Percentiles rank a stretch among this genome's conserved stretches.
Conservation (phyloP, 2,113 vertebrate species). For the Bagarius yarrelli region DNA sequence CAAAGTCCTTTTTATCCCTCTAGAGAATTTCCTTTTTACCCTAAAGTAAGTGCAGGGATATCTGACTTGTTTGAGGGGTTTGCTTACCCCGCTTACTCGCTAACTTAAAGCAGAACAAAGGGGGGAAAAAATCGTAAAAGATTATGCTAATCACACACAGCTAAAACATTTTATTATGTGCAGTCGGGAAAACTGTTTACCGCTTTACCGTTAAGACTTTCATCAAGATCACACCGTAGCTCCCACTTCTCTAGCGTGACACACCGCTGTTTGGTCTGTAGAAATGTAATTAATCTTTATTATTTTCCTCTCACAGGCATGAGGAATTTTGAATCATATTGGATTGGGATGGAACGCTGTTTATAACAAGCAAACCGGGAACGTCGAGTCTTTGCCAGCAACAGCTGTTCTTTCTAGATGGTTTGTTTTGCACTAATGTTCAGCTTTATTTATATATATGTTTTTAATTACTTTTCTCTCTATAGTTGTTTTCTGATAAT, state of each 20-base stretch:
- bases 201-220: background rate
- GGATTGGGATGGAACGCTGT: background rate
- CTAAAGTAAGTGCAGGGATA: constrained; percentile 34
- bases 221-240: background rate
- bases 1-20: constrained; percentile 30
- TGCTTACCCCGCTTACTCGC: constrained; percentile 37
- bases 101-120: constrained; percentile 16
- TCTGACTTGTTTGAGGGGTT: constrained; percentile 30
- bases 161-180: background rate
- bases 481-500: constrained; percentile 1
- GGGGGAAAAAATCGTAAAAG: background rate
- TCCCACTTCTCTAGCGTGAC: background rate
- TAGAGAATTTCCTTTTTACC: background rate
- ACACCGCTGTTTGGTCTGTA: background rate
- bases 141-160: constrained; percentile 32
- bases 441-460: background rate
- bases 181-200: background rate
- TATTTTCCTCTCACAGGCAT: background rate
- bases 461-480: background rate
- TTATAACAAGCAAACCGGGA: background rate
- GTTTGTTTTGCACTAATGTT: constrained; percentile 29
- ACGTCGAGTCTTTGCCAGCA: background rate
- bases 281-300: background rate
- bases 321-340: constrained; percentile 6
- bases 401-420: constrained; percentile 21